phyloP scores from a whole-genome alignment of 2,113 vertebrate genomes.

The Caranx ignobilis region DNA sequence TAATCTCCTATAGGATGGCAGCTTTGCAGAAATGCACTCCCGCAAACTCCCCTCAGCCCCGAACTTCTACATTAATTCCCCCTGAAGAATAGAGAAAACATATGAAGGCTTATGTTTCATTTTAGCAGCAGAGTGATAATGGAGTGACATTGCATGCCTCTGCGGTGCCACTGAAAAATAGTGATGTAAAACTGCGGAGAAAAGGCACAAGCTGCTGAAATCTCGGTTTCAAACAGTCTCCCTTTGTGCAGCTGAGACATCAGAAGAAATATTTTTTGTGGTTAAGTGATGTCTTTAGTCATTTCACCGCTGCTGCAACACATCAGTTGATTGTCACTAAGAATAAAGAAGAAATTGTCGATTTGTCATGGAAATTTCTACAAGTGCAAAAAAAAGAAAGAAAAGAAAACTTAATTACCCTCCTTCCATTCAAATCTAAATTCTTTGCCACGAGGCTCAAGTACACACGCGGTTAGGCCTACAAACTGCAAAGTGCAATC shows the following conservation, averaged over 20 bases:
- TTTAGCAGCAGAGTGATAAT: slow-evolving; percentile 51
- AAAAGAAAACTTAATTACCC: neutral
- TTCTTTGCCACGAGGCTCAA: neutral
- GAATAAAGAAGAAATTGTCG: neutral
- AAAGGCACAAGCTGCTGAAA: slow-evolving; percentile 3
- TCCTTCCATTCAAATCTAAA: slow-evolving; percentile 8
- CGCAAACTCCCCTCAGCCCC: slow-evolving; percentile 52
- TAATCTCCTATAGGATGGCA: slow-evolving; percentile 74
- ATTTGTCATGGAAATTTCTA: slow-evolving; percentile 12
- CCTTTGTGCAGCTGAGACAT: neutral
- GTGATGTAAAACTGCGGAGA: neutral
- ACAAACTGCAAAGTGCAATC: slow-evolving; percentile 10
- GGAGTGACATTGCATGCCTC: slow-evolving; percentile 18
- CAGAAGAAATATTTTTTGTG: neutral
- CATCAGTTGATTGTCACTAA: neutral
- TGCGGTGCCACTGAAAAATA: slow-evolving; percentile 1
- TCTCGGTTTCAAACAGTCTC: neutral
- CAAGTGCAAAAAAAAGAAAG: neutral
- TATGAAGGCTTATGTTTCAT: slow-evolving; percentile 55
- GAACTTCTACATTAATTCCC: slow-evolving; percentile 56
- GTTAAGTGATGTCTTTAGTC: slow-evolving; percentile 10
- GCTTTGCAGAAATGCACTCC: slow-evolving; percentile 64
- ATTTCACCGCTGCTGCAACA: neutral
- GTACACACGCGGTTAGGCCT: neutral
- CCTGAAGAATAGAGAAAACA: slow-evolving; percentile 49